A percentile compares a stretch with the other conserved stretches of the same genome.
Conservation (phyloP, 2,888 invertebrate species). For the Mantis religiosa region DNA sequence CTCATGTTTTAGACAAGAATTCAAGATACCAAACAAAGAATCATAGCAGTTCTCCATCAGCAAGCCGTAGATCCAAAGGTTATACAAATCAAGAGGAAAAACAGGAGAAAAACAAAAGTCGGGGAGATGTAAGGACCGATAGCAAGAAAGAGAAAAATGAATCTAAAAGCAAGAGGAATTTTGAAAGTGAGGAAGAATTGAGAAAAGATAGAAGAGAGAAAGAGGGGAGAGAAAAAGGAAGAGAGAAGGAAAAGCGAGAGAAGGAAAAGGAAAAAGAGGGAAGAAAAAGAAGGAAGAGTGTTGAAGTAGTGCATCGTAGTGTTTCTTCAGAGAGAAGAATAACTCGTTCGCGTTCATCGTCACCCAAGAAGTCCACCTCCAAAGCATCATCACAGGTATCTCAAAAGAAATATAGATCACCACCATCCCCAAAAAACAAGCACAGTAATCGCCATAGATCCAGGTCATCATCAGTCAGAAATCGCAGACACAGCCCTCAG, state of each 20-base stretch:
- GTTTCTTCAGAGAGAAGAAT: background rate
- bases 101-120: background rate
- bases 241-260: background rate
- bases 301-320: background rate
- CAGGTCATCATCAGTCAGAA: background rate
- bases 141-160: slow-evolving; percentile 18
- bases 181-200: slow-evolving; percentile 21
- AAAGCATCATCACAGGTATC: background rate
- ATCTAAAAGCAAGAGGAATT: slow-evolving; percentile 10
- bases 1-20: background rate
- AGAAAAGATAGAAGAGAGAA: slow-evolving; percentile 3
- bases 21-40: background rate
- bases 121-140: background rate
- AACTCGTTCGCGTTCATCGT: slow-evolving; percentile 3
- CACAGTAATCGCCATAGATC: background rate
- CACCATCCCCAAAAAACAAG: slow-evolving; percentile 22
- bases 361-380: slow-evolving; percentile 8
- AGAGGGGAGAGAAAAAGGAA: slow-evolving; percentile 1
- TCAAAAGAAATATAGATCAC: background rate
- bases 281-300: background rate
- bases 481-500: background rate
- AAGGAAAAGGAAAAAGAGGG: slow-evolving; percentile 4
- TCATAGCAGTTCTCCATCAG: background rate
- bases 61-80: background rate
- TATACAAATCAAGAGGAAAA: background rate